phyloP scores from a whole-genome alignment of 92 coral and sea anemone species.

The Montipora capitata region DNA sequence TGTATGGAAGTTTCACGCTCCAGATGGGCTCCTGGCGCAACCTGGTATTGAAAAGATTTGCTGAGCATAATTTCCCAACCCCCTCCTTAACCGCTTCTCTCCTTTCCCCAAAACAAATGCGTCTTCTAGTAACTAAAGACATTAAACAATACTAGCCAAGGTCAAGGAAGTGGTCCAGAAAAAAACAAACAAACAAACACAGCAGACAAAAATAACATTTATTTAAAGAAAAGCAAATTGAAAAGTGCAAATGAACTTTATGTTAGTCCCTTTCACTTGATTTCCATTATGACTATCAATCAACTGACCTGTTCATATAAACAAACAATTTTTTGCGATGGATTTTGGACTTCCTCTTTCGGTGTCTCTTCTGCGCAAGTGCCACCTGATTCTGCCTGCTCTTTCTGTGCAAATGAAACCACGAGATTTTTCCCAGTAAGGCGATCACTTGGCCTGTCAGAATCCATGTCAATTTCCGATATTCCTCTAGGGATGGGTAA shows the following conservation, averaged over 20 bases:
- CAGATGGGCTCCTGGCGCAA: no score
- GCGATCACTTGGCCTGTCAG: not conserved
- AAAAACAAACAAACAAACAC: not conserved
- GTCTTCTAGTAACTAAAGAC: no score
- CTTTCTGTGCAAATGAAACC: not conserved
- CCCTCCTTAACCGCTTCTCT: not conserved
- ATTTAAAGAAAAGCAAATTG: not conserved
- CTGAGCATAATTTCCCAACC: no score
- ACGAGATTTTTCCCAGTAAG: not conserved
- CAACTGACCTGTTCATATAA: slow-evolving; percentile 49
- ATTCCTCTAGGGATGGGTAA: no score
- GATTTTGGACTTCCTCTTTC: slow-evolving; percentile 29
- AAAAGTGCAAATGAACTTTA: not conserved
- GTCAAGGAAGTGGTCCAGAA: no score
- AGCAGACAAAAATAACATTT: slow-evolving; percentile 3
- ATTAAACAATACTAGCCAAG: not conserved
- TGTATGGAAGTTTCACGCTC: no score
- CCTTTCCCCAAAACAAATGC: no score
- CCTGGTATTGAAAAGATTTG: no score
- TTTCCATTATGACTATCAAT: not conserved
- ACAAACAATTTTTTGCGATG: slow-evolving; percentile 43
- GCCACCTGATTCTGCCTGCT: slow-evolving; percentile 4
- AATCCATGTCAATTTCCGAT: not conserved
- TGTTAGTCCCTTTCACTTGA: not conserved
- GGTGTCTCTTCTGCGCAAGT: slow-evolving; percentile 34